Evolutionary conservation across 2,797 vertebrate species (phyloP).

Genomic region (Protonibea diacanthus): DNA sequence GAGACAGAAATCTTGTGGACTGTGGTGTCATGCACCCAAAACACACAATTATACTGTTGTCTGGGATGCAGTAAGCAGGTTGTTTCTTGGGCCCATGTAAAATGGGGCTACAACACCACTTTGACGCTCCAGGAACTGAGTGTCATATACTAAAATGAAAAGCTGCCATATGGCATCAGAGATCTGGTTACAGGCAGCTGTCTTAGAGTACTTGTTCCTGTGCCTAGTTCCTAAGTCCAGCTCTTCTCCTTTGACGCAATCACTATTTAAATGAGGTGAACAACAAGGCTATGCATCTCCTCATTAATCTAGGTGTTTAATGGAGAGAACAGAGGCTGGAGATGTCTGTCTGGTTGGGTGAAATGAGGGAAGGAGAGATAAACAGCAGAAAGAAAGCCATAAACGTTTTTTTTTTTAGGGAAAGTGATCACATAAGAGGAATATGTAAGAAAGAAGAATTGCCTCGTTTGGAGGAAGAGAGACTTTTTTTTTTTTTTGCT

Average conservation of each 20-base stretch:
- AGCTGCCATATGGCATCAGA: conserved; percentile 63
- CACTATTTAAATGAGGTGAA: conserved; percentile 40
- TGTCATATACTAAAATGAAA: conserved; percentile 36
- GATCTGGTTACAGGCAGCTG: conserved; percentile 49
- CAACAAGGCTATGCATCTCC: conserved; percentile 35
- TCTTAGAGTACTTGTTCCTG: conserved; percentile 46
- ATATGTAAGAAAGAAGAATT: conserved; percentile 41
- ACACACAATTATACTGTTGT: background rate
- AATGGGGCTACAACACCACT: conserved; percentile 21
- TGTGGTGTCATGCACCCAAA: conserved; percentile 15
- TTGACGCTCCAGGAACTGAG: conserved; percentile 16
- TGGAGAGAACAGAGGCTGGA: conserved; percentile 22
- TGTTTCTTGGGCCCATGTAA: conserved; percentile 19
- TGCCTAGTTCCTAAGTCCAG: conserved; percentile 23
- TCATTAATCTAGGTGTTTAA: conserved; percentile 47
- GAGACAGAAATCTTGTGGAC: conserved; percentile 22
- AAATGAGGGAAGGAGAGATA: conserved; percentile 42
- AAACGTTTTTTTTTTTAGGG: conserved; percentile 8
- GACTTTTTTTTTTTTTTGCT: conserved; percentile 15
- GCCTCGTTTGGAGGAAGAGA: conserved; percentile 15
- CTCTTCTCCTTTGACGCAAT: conserved; percentile 37
- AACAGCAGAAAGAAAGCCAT: conserved; percentile 34
- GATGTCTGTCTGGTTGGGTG: conserved; percentile 25
- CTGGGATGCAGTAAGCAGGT: background rate
- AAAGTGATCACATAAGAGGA: conserved; percentile 34